A percentile compares a stretch with the other conserved stretches of the same genome.
Evolutionary conservation across 2,888 invertebrate genomes (phyloP).

Genomic region (Tenthredo scrophulariae): DNA sequence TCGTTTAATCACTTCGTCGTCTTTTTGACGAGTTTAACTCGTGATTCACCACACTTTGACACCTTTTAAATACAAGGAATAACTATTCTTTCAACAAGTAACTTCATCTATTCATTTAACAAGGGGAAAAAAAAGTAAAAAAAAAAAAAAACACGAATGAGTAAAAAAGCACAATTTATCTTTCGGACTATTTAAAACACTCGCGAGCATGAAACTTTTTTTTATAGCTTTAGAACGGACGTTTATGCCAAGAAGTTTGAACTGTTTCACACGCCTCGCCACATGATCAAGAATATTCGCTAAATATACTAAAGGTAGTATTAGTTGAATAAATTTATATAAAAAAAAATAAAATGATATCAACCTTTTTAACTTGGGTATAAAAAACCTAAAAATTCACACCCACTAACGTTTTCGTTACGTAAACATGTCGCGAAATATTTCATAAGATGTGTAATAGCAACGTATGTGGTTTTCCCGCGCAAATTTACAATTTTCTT

Average conservation of each 20-base stretch:
- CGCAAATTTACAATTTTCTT: neutral
- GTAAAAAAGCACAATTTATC: neutral
- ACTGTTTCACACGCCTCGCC: neutral
- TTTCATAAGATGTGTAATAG: neutral
- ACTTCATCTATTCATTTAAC: neutral
- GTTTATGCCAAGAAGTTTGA: conserved; percentile 7
- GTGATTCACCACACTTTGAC: neutral
- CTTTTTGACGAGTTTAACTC: conserved; percentile 5
- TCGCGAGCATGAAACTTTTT: conserved; percentile 18
- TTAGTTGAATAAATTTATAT: neutral
- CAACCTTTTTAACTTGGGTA: neutral
- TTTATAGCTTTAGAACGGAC: neutral
- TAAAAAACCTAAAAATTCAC: conserved; percentile 19
- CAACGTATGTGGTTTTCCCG: neutral
- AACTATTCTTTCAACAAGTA: neutral
- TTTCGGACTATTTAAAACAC: conserved; percentile 37
- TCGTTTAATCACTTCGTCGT: neutral
- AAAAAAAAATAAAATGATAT: neutral
- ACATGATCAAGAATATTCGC: neutral
- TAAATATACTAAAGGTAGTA: neutral
- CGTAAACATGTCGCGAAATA: neutral
- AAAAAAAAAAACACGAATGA: neutral
- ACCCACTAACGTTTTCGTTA: neutral
- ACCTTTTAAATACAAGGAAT: neutral
- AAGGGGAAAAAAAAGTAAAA: neutral